These are phyloP conservation scores for Holacanthella duospinosa DNA, from an alignment of 2,888 invertebrate species.

Conservation along the genomic window DNA sequence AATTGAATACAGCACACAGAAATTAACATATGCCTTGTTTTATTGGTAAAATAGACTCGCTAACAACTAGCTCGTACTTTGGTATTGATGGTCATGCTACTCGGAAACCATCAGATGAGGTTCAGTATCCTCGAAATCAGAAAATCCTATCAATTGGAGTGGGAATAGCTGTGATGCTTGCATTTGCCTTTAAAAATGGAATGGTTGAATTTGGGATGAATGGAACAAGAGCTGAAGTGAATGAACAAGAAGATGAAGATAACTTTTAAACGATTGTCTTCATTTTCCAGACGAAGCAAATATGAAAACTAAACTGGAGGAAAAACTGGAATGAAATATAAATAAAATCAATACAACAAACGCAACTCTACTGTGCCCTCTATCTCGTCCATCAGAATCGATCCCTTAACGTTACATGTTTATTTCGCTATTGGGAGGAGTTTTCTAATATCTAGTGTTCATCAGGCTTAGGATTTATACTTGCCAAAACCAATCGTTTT, in stretches of 20 bases:
- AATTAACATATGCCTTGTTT: background rate
- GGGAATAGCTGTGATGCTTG: constrained; percentile 14
- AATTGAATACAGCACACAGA: background rate
- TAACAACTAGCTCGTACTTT: background rate
- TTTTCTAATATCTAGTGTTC: too few species aligned
- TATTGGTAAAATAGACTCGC: background rate
- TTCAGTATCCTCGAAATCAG: background rate
- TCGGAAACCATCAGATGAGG: background rate
- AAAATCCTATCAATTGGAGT: background rate
- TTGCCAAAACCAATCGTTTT: too few species aligned
- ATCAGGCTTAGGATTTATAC: too few species aligned
- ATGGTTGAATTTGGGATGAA: constrained; percentile 22
- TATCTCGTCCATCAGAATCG: too few species aligned
- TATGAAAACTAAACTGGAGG: too few species aligned
- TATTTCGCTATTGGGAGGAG: too few species aligned
- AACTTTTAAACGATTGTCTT: too few species aligned
- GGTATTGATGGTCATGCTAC: background rate
- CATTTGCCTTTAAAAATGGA: constrained; percentile 23
- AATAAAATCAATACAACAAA: too few species aligned
- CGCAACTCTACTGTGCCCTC: too few species aligned
- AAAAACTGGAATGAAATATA: too few species aligned
- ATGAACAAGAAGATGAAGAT: background rate
- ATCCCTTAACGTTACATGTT: too few species aligned
- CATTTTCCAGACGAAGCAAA: too few species aligned
- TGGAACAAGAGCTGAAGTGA: constrained; percentile 14